Percentiles rank a stretch among this genome's conserved stretches.
phyloP scores from a whole-genome alignment of 92 coral and sea anemone species.

The Epizoanthus ramosus region DNA sequence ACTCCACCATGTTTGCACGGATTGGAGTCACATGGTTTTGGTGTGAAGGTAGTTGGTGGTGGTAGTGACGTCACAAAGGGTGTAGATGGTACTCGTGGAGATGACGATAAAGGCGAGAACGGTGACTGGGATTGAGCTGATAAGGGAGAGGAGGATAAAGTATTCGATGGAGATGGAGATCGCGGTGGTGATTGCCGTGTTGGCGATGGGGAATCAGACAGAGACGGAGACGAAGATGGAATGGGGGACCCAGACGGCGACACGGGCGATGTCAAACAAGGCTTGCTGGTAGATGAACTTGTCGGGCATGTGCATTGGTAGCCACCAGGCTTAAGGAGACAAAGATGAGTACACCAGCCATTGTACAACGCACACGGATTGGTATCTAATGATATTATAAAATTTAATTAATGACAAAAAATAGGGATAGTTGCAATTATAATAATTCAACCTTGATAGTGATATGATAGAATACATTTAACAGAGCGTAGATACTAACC shows the following conservation, averaged over 20 bases:
- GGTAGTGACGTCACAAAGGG: background rate
- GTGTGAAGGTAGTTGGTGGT: background rate
- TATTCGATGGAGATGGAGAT: background rate
- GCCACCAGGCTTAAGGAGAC: slow-evolving; percentile 60
- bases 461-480: no score
- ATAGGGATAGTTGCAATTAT: no score
- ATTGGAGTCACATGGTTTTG: background rate
- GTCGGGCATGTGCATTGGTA: slow-evolving; percentile 54
- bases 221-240: background rate
- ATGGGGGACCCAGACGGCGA: background rate
- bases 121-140: slow-evolving; percentile 2
- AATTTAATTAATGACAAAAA: background rate
- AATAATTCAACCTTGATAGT: no score
- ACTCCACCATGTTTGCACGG: slow-evolving; percentile 22
- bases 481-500: no score
- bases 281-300: slow-evolving; percentile 4
- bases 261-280: slow-evolving; percentile 52
- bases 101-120: background rate
- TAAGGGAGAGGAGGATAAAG: background rate
- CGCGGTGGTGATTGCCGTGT: background rate
- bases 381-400: slow-evolving; percentile 6
- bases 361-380: slow-evolving; percentile 53
- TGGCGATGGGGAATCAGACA: background rate
- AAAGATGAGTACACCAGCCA: slow-evolving; percentile 66
- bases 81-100: background rate